Conservation (phyloP, 2,888 invertebrate species). For the Phaedon cochleariae region DNA sequence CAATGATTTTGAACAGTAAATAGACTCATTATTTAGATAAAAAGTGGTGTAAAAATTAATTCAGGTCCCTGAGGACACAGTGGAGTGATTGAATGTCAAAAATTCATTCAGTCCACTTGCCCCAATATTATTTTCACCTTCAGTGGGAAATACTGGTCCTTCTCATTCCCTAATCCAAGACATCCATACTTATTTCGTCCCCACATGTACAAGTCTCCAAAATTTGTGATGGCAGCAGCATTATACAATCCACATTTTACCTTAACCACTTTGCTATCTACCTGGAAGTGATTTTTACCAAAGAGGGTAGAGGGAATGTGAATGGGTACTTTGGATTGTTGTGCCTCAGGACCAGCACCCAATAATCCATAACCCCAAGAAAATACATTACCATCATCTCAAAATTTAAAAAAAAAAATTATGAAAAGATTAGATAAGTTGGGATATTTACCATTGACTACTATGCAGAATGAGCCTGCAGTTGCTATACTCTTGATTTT, state of each 20-base stretch:
- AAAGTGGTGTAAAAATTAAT: too few relatives aligned
- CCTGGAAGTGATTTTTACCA: conserved; percentile 84
- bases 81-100: background rate
- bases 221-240: conserved; percentile 82
- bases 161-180: conserved; percentile 81
- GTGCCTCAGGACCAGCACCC: conserved; percentile 85
- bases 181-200: conserved; percentile 86
- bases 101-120: background rate
- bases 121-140: too few relatives aligned
- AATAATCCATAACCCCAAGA: conserved; percentile 95
- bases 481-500: conserved; percentile 82
- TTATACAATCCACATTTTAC: conserved; percentile 79
- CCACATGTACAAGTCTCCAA: conserved; percentile 90
- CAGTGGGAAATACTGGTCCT: conserved; percentile 89
- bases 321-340: conserved; percentile 72
- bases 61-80: too few relatives aligned
- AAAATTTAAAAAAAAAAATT: too few relatives aligned
- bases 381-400: conserved; percentile 84
- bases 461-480: conserved; percentile 87
- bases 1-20: too few relatives aligned
- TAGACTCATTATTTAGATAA: too few relatives aligned
- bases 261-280: conserved; percentile 70
- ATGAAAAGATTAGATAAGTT: background rate
- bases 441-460: conserved; percentile 75
- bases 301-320: conserved; percentile 83